These are phyloP conservation scores for Polymixis flavicincta DNA, from an alignment of 2,888 invertebrate genomes.

Conservation along the genomic window DNA sequence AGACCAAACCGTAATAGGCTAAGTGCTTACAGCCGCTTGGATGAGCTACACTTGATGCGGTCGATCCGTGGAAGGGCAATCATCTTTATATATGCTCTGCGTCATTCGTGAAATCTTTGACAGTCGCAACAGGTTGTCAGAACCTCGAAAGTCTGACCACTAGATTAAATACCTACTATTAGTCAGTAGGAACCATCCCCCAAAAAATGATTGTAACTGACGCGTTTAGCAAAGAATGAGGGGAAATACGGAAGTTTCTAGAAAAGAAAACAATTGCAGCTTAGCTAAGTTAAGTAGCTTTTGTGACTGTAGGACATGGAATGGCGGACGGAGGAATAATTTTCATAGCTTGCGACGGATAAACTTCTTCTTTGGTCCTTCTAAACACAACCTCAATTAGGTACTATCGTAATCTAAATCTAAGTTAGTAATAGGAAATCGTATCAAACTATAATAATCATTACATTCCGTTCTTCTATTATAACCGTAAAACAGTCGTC, in stretches of 20 bases:
- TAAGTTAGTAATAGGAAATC: background rate
- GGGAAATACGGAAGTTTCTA: background rate
- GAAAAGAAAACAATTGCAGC: background rate
- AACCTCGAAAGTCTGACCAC: no score
- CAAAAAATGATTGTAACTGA: background rate
- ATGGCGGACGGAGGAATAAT: background rate
- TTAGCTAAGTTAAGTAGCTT: background rate
- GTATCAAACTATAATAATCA: constrained; percentile 9
- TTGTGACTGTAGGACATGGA: background rate
- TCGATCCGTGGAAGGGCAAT: no score
- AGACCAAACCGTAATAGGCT: no score
- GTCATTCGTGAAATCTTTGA: no score
- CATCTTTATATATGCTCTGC: no score
- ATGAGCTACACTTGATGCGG: no score
- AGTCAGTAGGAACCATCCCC: background rate
- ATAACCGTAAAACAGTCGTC: constrained; percentile 56
- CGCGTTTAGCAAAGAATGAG: background rate
- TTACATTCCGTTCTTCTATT: constrained; percentile 45
- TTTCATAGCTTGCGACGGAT: background rate
- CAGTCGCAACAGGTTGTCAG: no score
- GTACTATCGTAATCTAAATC: background rate
- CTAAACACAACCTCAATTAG: background rate
- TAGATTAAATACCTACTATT: background rate
- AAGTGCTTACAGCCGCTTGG: no score
- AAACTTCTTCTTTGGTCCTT: background rate